phyloP scores from a whole-genome alignment of 2,113 vertebrate species.

The Ptilorrhoa leucosticta region DNA sequence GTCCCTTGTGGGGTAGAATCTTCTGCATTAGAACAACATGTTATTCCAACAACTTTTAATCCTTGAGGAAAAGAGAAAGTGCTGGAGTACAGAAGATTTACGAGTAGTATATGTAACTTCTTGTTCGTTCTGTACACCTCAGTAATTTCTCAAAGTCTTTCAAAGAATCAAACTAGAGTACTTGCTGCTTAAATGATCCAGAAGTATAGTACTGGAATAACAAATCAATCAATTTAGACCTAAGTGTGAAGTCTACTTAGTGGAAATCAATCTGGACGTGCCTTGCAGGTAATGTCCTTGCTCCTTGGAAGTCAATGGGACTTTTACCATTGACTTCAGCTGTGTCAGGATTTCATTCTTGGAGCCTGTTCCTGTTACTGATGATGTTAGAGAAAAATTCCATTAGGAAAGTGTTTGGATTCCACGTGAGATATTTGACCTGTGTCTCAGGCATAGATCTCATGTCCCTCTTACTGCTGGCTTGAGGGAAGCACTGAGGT shows the following conservation, averaged over 20 bases:
- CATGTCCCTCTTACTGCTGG: accelerated
- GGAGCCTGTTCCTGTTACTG: background rate
- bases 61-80: background rate
- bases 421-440: background rate
- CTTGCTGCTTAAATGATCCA: conserved; percentile 16
- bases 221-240: conserved; percentile 17
- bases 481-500: background rate
- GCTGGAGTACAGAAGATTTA: conserved; percentile 10
- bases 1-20: background rate
- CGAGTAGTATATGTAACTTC: background rate
- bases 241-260: background rate
- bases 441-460: background rate
- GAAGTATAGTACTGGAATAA: background rate
- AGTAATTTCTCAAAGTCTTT: conserved; percentile 15
- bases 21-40: background rate
- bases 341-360: background rate
- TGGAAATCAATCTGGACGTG: background rate
- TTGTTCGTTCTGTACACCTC: background rate
- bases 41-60: background rate
- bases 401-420: background rate
- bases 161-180: background rate
- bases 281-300: background rate
- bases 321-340: background rate
- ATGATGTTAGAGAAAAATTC: background rate
- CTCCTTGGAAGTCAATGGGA: background rate